These are phyloP conservation scores for Aleiodes testaceus DNA, from an alignment of 2,888 invertebrate species.

Conservation along the genomic window DNA sequence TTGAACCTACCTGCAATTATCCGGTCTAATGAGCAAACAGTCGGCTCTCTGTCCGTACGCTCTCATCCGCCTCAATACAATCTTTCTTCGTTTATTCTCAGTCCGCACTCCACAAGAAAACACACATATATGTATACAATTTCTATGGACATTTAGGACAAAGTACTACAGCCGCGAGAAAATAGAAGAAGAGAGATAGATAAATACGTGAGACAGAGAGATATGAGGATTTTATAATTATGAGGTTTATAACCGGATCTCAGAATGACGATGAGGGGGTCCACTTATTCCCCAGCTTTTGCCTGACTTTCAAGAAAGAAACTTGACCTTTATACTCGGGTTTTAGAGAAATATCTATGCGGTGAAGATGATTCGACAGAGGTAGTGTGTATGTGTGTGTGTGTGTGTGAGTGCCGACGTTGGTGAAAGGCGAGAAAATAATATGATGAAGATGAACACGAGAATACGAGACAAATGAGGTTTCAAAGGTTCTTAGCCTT, in stretches of 20 bases:
- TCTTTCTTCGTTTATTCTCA: conserved; percentile 37
- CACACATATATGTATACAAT: conserved; percentile 16
- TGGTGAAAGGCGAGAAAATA: conserved; percentile 41
- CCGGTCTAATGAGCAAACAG: conserved; percentile 72
- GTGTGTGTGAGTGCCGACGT: conserved; percentile 8
- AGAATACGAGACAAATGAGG: conserved; percentile 44
- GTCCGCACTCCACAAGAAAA: conserved; percentile 8
- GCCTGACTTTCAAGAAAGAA: conserved; percentile 35
- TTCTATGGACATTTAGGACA: conserved; percentile 36
- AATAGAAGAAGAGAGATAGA: conserved; percentile 41
- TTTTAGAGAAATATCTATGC: conserved; percentile 38
- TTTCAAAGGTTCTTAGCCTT: conserved; percentile 44
- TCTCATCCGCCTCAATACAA: conserved; percentile 37
- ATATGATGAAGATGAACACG: conserved; percentile 36
- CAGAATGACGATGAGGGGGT: conserved; percentile 26
- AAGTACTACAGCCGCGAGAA: conserved; percentile 40
- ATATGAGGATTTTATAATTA: conserved; percentile 33
- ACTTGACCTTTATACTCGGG: conserved; percentile 43
- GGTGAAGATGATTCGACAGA: conserved; percentile 18
- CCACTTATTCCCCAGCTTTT: conserved; percentile 30
- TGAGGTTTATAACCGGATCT: conserved; percentile 29
- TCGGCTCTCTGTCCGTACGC: conserved; percentile 56
- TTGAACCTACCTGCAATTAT: conserved; percentile 69
- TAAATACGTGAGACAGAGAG: conserved; percentile 40
- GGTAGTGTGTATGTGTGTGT: conserved; percentile 1